Evolutionary conservation across 2,888 invertebrate species (phyloP).

Genomic region (Lacanobia oleracea): DNA sequence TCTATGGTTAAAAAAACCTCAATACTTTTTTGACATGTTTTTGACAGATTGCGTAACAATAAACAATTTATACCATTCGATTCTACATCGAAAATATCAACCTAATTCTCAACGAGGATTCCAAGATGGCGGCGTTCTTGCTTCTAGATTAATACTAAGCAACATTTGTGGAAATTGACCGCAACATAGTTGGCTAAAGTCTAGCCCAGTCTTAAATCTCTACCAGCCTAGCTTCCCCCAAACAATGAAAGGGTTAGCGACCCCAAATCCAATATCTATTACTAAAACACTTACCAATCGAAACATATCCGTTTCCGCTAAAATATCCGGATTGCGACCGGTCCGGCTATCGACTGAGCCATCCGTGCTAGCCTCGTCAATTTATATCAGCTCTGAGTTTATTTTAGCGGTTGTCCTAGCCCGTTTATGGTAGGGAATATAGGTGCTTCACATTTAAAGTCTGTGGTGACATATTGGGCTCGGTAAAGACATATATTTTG

Average conservation of each 20-base stretch:
- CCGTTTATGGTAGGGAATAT: slow-evolving; percentile 54
- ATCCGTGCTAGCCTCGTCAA: slow-evolving; percentile 53
- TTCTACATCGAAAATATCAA: not conserved
- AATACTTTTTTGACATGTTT: too few relatives aligned
- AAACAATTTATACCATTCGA: not conserved
- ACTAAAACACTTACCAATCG: slow-evolving; percentile 74
- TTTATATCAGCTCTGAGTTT: slow-evolving; percentile 68
- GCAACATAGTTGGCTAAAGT: not conserved
- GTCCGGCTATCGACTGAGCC: slow-evolving; percentile 58
- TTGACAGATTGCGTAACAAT: too few relatives aligned
- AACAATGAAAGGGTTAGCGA: slow-evolving; percentile 22
- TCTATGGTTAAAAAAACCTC: too few relatives aligned
- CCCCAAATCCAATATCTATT: slow-evolving; percentile 37
- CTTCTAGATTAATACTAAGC: not conserved
- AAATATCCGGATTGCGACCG: slow-evolving; percentile 55
- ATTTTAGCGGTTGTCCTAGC: slow-evolving; percentile 68
- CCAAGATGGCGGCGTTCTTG: not conserved
- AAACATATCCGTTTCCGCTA: slow-evolving; percentile 70
- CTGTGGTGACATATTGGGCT: slow-evolving; percentile 14
- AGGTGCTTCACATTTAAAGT: slow-evolving; percentile 64
- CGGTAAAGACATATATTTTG: slow-evolving; percentile 26
- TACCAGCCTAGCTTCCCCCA: not conserved
- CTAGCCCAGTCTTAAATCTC: not conserved
- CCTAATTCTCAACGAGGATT: not conserved
- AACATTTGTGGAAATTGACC: not conserved